These are phyloP conservation scores for Rhynchotus rufescens DNA, from an alignment of 2,797 vertebrate genomes.

Conservation along the genomic window DNA sequence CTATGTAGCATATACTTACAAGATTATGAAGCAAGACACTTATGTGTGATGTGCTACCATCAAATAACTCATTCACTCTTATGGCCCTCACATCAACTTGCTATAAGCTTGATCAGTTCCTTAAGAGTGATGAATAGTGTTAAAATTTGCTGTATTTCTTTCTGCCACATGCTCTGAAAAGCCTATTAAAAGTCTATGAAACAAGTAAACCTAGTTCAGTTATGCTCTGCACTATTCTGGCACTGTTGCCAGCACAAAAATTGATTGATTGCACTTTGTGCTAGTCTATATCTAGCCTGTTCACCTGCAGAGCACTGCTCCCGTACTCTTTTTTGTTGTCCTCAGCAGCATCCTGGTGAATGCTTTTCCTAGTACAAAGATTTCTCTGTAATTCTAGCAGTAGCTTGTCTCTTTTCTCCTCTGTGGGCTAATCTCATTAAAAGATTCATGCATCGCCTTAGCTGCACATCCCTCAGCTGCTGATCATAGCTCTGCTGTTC, in stretches of 20 bases:
- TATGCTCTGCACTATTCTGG: conserved; percentile 39
- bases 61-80: neutral
- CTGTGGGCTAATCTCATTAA: conserved; percentile 20
- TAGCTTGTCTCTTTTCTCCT: neutral
- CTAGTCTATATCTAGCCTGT: conserved; percentile 49
- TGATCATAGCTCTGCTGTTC: neutral
- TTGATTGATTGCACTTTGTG: conserved; percentile 67
- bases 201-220: conserved; percentile 63
- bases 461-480: neutral
- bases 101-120: conserved; percentile 38
- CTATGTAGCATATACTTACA: neutral
- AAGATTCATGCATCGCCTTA: neutral
- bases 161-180: conserved; percentile 56
- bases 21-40: conserved; percentile 20
- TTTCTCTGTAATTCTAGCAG: conserved; percentile 5
- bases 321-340: conserved; percentile 42
- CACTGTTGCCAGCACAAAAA: conserved; percentile 61
- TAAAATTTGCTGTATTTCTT: conserved; percentile 43
- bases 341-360: conserved; percentile 47
- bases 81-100: neutral
- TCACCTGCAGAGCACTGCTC: conserved; percentile 56
- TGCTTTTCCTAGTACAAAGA: neutral
- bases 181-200: conserved; percentile 61
- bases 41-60: neutral
- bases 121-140: conserved; percentile 55